A percentile compares a stretch with the other conserved stretches of the same genome.
Conservation (phyloP, 2,888 invertebrate genomes). For the Ornithoptera alexandrae region DNA sequence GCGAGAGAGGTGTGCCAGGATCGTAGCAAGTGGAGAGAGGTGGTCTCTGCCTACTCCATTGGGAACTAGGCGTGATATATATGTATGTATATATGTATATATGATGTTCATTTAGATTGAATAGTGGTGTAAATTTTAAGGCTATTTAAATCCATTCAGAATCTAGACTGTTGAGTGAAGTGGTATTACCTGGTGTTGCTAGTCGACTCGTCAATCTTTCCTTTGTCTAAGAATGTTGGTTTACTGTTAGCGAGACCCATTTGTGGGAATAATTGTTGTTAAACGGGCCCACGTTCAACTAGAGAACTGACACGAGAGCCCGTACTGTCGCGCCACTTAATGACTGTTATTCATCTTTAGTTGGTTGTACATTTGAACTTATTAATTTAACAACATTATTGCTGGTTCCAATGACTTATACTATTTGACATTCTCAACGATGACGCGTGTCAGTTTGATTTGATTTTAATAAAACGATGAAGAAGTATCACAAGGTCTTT, state of each 20-base stretch:
- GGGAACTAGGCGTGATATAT: too few relatives aligned
- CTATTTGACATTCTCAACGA: slow-evolving; percentile 6
- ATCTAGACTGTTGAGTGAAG: not conserved
- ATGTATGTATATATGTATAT: too few relatives aligned
- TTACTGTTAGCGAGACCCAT: slow-evolving; percentile 54
- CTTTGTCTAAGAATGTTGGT: slow-evolving; percentile 39
- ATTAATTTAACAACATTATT: slow-evolving; percentile 10
- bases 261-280: slow-evolving; percentile 29
- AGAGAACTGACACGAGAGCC: slow-evolving; percentile 1
- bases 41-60: too few relatives aligned
- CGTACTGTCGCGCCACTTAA: not conserved
- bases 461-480: slow-evolving; percentile 14
- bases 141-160: too few relatives aligned
- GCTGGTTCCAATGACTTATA: slow-evolving; percentile 9
- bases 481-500: not conserved
- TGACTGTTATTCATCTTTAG: slow-evolving; percentile 8
- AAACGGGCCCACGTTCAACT: slow-evolving; percentile 15
- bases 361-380: not conserved
- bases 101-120: too few relatives aligned
- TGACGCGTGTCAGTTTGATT: slow-evolving; percentile 14
- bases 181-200: slow-evolving; percentile 58
- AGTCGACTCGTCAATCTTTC: slow-evolving; percentile 56
- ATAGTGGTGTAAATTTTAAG: too few relatives aligned
- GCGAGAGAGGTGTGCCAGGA: too few relatives aligned
- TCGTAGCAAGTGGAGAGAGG: too few relatives aligned